phyloP scores from a whole-genome alignment of 2,888 invertebrate genomes.

The Steinernema hermaphroditum region DNA sequence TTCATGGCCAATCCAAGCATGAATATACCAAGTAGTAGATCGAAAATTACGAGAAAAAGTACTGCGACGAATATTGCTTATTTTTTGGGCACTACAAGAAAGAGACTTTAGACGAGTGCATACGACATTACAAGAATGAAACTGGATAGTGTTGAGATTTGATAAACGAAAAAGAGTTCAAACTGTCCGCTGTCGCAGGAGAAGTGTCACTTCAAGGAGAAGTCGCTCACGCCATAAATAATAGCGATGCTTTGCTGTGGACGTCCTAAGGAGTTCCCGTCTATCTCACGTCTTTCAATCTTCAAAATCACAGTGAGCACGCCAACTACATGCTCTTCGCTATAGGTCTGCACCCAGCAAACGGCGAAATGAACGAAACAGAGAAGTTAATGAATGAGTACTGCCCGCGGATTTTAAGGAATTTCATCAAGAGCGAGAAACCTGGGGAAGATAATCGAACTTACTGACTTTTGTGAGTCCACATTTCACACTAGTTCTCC shows the following conservation, averaged over 20 bases:
- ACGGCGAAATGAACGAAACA: background rate
- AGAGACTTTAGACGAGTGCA: constrained; percentile 33
- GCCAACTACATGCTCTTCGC: constrained; percentile 3
- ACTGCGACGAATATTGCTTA: constrained; percentile 6
- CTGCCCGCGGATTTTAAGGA: background rate
- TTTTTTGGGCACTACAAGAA: constrained; percentile 33
- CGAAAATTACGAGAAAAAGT: background rate
- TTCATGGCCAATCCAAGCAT: constrained; percentile 23
- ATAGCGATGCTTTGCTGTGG: background rate
- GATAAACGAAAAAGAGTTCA: background rate
- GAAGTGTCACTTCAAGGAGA: constrained; percentile 28
- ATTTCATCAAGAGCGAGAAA: background rate
- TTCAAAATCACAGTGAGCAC: background rate
- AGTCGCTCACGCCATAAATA: constrained; percentile 25
- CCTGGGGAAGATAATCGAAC: background rate
- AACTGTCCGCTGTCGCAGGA: background rate
- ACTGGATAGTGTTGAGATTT: background rate
- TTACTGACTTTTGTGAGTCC: background rate
- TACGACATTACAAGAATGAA: constrained; percentile 23
- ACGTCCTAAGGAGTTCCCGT: background rate
- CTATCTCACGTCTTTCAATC: background rate
- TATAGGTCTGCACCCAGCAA: background rate
- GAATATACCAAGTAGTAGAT: background rate
- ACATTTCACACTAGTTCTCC: background rate
- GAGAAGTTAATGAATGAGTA: background rate